phyloP scores from a whole-genome alignment of 2,797 vertebrate genomes.

The Adelosebastes latens region DNA sequence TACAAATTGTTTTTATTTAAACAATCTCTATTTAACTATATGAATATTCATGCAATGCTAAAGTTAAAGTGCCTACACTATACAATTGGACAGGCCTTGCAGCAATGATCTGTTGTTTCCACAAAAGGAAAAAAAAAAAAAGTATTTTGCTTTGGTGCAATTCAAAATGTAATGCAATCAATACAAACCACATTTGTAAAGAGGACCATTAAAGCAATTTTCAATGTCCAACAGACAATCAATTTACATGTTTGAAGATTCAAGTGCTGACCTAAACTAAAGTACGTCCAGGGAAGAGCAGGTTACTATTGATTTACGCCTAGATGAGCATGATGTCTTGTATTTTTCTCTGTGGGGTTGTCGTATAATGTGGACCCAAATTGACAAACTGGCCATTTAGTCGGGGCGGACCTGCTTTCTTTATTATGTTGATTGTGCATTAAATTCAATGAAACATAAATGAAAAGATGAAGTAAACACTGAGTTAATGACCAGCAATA shows the following conservation, averaged over 20 bases:
- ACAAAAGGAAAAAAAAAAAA: conserved; percentile 42
- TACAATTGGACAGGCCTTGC: background rate
- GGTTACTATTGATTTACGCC: conserved; percentile 84
- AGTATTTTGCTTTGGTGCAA: conserved; percentile 64
- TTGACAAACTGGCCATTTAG: conserved; percentile 75
- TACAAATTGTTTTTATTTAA: background rate
- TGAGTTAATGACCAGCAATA: conserved; percentile 15
- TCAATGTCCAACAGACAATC: conserved; percentile 84
- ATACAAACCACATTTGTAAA: conserved; percentile 88
- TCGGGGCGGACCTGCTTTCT: conserved; percentile 48
- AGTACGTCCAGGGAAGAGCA: conserved; percentile 77
- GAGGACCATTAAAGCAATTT: conserved; percentile 84
- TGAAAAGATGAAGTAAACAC: conserved; percentile 44
- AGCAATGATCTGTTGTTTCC: conserved; percentile 62
- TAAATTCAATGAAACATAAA: conserved; percentile 65
- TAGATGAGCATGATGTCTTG: conserved; percentile 80
- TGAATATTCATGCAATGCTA: background rate
- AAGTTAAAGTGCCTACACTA: conserved; percentile 4
- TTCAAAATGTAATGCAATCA: conserved; percentile 83
- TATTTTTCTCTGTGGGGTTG: conserved; percentile 61
- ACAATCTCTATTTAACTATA: background rate
- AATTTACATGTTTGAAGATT: conserved; percentile 87
- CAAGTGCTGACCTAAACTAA: conserved; percentile 87
- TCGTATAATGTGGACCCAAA: conserved; percentile 68
- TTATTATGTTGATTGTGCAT: conserved; percentile 65